phyloP scores from a whole-genome alignment of 2,888 invertebrate species.

The Tipula lateralis region DNA sequence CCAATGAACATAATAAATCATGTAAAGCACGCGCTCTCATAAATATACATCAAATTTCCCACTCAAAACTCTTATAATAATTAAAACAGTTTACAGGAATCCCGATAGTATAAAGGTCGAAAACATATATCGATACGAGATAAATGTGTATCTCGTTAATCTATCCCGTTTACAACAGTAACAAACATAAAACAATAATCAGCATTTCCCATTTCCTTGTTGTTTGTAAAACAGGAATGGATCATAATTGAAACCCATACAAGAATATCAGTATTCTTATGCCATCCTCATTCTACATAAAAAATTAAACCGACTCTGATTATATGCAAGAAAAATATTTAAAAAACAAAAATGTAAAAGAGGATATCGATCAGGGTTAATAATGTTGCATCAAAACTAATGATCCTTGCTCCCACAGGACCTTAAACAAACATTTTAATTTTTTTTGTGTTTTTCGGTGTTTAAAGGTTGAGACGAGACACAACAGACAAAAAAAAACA shows the following conservation, averaged over 20 bases:
- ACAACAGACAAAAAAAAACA: not conserved
- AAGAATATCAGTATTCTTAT: not conserved
- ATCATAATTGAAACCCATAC: not conserved
- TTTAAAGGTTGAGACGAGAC: not conserved
- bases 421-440: not conserved
- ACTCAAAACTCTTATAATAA: not conserved
- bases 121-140: not conserved
- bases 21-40: not conserved
- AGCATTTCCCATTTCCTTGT: not conserved
- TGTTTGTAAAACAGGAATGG: not conserved
- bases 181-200: slow-evolving; percentile 16
- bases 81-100: not conserved
- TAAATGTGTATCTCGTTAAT: slow-evolving; percentile 20
- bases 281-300: too few relatives aligned
- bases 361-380: slow-evolving; percentile 24
- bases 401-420: slow-evolving; percentile 28
- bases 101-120: not conserved
- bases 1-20: not conserved
- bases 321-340: not conserved
- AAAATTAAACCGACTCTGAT: not conserved
- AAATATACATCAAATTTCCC: not conserved
- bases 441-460: not conserved
- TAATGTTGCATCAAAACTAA: not conserved
- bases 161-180: not conserved
- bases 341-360: not conserved